Evolutionary conservation across 2,797 vertebrate genomes (phyloP).

Genomic region (Macropodus opercularis): DNA sequence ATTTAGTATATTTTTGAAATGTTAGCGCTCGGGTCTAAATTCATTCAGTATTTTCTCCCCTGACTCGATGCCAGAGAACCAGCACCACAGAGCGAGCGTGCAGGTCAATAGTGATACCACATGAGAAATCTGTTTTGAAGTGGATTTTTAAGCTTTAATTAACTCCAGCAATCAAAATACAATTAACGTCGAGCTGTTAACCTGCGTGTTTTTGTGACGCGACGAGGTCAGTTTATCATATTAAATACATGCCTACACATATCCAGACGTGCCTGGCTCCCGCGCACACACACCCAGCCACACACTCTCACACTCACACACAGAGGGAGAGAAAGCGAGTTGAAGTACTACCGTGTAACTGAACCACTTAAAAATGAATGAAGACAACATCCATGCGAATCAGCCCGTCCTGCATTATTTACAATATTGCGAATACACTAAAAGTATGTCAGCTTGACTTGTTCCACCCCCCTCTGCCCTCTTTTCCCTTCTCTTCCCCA

Average conservation of each 20-base stretch:
- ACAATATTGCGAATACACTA: conserved; percentile 51
- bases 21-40: conserved; percentile 14
- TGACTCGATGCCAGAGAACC: conserved; percentile 13
- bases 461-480: conserved; percentile 35
- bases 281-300: conserved; percentile 2
- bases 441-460: conserved; percentile 58
- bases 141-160: conserved; percentile 44
- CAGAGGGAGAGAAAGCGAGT: conserved; percentile 1
- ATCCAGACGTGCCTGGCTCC: background rate
- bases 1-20: background rate
- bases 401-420: conserved; percentile 63
- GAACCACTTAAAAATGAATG: conserved; percentile 74
- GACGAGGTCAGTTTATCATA: conserved; percentile 43
- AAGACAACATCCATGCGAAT: conserved; percentile 65
- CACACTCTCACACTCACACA: conserved; percentile 5
- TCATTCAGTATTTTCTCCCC: conserved; percentile 4
- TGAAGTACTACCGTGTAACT: conserved; percentile 46
- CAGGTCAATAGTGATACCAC: conserved; percentile 1
- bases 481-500: background rate
- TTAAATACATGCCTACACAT: conserved; percentile 24
- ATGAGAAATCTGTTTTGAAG: conserved; percentile 29
- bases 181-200: conserved; percentile 52
- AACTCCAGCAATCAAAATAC: conserved; percentile 37
- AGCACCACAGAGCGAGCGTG: background rate
- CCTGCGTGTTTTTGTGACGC: conserved; percentile 35